phyloP scores from a whole-genome alignment of 2,797 vertebrate species.

The Catostomus latipinnis region DNA sequence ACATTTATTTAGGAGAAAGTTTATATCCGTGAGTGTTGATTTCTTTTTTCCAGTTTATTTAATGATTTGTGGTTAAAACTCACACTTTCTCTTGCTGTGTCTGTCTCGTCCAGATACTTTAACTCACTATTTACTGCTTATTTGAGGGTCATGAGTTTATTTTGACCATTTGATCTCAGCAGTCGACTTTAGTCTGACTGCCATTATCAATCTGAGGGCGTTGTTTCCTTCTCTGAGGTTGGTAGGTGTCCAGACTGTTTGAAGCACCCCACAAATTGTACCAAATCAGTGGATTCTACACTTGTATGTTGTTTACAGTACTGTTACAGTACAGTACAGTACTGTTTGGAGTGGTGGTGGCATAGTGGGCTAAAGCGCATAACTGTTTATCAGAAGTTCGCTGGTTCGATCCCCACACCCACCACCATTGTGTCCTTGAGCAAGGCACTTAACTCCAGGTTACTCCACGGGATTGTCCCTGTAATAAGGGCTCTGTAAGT shows the following conservation, averaged over 20 bases:
- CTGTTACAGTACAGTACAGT: too few relatives aligned
- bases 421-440: too few relatives aligned
- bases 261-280: slow-evolving; percentile 23
- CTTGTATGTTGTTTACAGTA: slow-evolving; percentile 19
- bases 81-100: background rate
- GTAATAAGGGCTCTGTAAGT: too few relatives aligned
- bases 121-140: slow-evolving; percentile 22
- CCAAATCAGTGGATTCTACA: slow-evolving; percentile 17
- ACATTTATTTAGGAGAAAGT: too few relatives aligned
- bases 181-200: slow-evolving; percentile 27
- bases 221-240: slow-evolving; percentile 35
- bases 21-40: background rate
- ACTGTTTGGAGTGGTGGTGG: too few relatives aligned
- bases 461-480: too few relatives aligned
- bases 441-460: too few relatives aligned
- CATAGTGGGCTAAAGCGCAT: too few relatives aligned
- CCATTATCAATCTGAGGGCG: slow-evolving; percentile 8
- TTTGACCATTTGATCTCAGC: slow-evolving; percentile 36
- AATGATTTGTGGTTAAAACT: slow-evolving; percentile 15
- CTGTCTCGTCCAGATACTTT: background rate
- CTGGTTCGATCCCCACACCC: too few relatives aligned
- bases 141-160: slow-evolving; percentile 21
- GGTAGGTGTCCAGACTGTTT: slow-evolving; percentile 38
- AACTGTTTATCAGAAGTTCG: too few relatives aligned
- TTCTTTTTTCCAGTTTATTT: background rate